phyloP scores from a whole-genome alignment of 2,113 vertebrate species.

The Noctilio leporinus region DNA sequence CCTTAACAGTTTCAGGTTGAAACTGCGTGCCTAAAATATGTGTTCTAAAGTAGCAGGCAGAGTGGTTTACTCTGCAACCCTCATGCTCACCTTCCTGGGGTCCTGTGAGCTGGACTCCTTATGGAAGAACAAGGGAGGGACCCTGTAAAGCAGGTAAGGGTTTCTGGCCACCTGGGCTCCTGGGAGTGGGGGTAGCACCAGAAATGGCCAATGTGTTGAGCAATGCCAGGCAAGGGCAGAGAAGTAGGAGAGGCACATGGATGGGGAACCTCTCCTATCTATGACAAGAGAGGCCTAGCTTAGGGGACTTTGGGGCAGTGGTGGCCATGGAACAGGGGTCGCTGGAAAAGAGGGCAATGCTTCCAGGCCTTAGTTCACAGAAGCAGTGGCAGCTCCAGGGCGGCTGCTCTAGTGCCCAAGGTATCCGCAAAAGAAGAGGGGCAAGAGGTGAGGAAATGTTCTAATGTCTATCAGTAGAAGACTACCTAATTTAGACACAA shows the following conservation, averaged over 20 bases:
- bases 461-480: not conserved
- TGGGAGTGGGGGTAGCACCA: not conserved
- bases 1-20: not conserved
- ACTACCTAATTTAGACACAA: not conserved
- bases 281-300: not conserved
- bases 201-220: not conserved
- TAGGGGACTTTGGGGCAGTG: too few relatives aligned
- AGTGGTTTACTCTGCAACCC: not conserved
- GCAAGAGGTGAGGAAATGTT: not conserved
- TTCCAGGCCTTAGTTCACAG: not conserved
- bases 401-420: not conserved
- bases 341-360: not conserved
- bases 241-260: not conserved
- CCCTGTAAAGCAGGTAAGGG: not conserved
- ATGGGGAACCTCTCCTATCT: not conserved
- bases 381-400: not conserved
- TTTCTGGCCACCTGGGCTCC: not conserved
- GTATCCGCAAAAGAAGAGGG: not conserved
- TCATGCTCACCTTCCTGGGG: not conserved
- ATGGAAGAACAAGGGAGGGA: not conserved
- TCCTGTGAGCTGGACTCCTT: not conserved
- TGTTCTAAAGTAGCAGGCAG: not conserved
- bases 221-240: not conserved
- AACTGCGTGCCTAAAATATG: not conserved
- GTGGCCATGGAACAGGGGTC: fast-evolving